Evolutionary conservation across 2,888 invertebrate genomes (phyloP).

Genomic region (Sclerodermus sp.): DNA sequence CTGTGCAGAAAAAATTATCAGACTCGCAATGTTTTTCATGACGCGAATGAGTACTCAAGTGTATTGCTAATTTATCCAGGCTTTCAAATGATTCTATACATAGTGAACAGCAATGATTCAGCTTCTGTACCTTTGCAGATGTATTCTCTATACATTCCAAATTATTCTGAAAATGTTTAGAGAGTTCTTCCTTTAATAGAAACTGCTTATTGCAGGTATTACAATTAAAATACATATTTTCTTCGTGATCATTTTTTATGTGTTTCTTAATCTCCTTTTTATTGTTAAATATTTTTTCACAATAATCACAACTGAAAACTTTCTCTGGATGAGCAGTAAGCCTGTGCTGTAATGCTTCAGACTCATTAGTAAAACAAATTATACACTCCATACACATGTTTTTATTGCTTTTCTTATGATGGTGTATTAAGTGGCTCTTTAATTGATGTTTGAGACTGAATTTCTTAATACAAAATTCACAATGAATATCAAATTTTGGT

Average conservation of each 20-base stretch:
- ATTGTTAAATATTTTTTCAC: conserved; percentile 12
- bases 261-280: conserved; percentile 16
- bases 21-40: not conserved
- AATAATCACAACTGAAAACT: conserved; percentile 20
- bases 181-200: conserved; percentile 3
- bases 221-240: conserved; percentile 5
- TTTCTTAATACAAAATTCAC: conserved; percentile 15
- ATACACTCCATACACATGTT: conserved; percentile 19
- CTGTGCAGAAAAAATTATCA: not conserved
- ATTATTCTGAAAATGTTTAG: conserved; percentile 1
- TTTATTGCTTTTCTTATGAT: conserved; percentile 7
- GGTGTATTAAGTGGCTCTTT: conserved; percentile 12
- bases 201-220: conserved; percentile 11
- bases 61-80: not conserved
- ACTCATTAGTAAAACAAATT: conserved; percentile 10
- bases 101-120: not conserved
- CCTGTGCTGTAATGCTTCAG: conserved; percentile 15
- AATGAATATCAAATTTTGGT: conserved; percentile 4
- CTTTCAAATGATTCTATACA: not conserved
- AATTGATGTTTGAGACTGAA: conserved; percentile 15
- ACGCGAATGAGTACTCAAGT: not conserved
- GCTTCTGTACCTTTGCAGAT: not conserved
- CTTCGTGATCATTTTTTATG: conserved; percentile 6
- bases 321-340: conserved; percentile 6
- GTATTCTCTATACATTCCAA: too few relatives aligned